Base-by-base conservation (phyloP, 2,888 invertebrate species). In the Cheilosia grossa region DNA sequence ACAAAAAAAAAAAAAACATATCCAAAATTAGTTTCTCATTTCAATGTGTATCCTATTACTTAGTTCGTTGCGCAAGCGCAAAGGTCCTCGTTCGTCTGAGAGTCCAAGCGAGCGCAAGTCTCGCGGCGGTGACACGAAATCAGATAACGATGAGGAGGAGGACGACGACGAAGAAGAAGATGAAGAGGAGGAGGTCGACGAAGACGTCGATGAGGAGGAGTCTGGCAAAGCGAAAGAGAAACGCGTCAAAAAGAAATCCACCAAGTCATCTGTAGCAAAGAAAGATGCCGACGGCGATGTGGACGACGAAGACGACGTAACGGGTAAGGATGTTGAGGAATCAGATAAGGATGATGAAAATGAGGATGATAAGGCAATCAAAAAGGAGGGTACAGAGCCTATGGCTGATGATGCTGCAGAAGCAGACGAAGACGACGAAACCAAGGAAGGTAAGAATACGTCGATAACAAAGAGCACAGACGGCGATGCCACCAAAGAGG, bases 261-360 rank as follows among this genome's bases (percentile, higher is more conserved):
- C 47, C 44, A 83, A 74, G 27, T 80, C 78, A 82, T 82, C 75
- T 58, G 63, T 56, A 58, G 88, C 88, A 74, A 89, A 88, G 86
- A 88, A 89, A 87, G 88, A 87, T 82, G 87, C 88, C 82, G 87
- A 82, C n/a, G 88, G 72, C 49, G 88, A 78, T 70, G 81, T 61
- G 86, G 89, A 37, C 44, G 87, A 37, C 37, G 37, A 37, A 37
- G 37, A 37, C 13, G 10, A 13, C 37, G 37, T 13, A 37, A 37
- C 88, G 42, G 92, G 92, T 74, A 91, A 91, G 37, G 93, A 93
- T 10, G 93, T 92, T 53, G 92, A 92, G 9, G 93, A 92, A 42
- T 89, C 56, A 85, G 87, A 90, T 87, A 82, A 88, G 72, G 88
- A 89, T 83, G 88, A 90, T 87, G 89, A 89, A 53, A 89, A 89